Evolutionary conservation across 1,140 invertebrate species (phyloP).

Genomic region (Tenebrio molitor): DNA sequence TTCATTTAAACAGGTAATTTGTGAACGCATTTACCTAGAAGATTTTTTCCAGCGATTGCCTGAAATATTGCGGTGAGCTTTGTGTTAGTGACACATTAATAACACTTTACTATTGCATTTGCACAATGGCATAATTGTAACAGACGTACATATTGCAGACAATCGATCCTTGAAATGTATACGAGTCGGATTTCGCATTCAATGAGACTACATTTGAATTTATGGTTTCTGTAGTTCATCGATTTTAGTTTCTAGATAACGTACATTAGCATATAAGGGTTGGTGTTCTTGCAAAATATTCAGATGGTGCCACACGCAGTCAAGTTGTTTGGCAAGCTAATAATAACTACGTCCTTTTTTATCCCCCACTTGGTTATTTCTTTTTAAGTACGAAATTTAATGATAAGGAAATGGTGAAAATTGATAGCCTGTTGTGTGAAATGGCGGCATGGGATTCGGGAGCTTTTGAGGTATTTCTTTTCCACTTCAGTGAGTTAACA

Average conservation of each 20-base stretch:
- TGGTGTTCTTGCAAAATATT: conserved; percentile 37
- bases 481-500: neutral
- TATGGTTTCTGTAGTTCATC: conserved; percentile 55
- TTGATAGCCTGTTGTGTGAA: no score
- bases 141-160: conserved; percentile 31
- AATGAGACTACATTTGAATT: conserved; percentile 54
- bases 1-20: conserved; percentile 2
- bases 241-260: conserved; percentile 54
- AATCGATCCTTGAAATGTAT: conserved; percentile 51
- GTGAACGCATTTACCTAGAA: neutral
- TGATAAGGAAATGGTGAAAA: no score
- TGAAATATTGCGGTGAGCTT: conserved; percentile 7
- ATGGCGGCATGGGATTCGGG: no score
- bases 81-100: conserved; percentile 40
- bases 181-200: conserved; percentile 51
- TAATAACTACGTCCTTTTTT: no score
- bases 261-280: conserved; percentile 53
- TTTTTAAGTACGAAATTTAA: no score
- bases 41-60: conserved; percentile 10
- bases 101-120: conserved; percentile 42
- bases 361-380: no score
- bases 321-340: neutral
- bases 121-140: conserved; percentile 50
- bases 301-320: conserved; percentile 41
- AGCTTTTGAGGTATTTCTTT: neutral